Evolutionary conservation across 2,113 vertebrate species (phyloP).

Genomic region (Percina caprodes): DNA sequence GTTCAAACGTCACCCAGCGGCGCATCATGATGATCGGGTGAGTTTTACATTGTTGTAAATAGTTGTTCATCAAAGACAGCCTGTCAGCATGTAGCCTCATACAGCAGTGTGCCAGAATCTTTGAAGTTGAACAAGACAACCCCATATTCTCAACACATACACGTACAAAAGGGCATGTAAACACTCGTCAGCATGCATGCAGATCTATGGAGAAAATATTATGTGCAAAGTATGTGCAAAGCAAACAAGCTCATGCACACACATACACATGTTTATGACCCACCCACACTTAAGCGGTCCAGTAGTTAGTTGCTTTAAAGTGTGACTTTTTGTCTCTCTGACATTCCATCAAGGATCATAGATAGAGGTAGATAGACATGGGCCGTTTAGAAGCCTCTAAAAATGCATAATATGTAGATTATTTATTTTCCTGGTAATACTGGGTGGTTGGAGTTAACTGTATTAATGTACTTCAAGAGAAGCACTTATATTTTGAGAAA

Average conservation of each 20-base stretch:
- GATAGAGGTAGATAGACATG: background rate
- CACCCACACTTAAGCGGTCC: slow-evolving; percentile 23
- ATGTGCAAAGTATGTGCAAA: slow-evolving; percentile 8
- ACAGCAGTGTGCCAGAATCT: slow-evolving; percentile 58
- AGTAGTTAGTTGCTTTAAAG: slow-evolving; percentile 47
- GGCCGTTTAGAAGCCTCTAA: background rate
- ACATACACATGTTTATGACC: background rate
- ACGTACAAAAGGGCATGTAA: background rate
- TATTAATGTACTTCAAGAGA: background rate
- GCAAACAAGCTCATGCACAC: slow-evolving; percentile 1
- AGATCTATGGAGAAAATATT: slow-evolving; percentile 20
- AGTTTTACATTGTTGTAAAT: slow-evolving; percentile 79
- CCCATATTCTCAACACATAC: slow-evolving; percentile 19
- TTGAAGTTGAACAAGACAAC: slow-evolving; percentile 66
- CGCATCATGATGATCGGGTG: slow-evolving; percentile 61
- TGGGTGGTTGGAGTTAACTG: background rate
- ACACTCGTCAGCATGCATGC: slow-evolving; percentile 8
- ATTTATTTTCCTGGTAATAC: background rate
- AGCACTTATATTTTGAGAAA: background rate
- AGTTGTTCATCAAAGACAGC: slow-evolving; percentile 76
- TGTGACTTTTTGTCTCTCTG: slow-evolving; percentile 12
- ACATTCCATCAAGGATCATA: slow-evolving; percentile 50
- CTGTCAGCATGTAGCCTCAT: slow-evolving; percentile 74
- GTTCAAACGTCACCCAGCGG: slow-evolving; percentile 54
- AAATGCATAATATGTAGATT: background rate